Percentiles rank a stretch among this genome's conserved stretches.
Evolutionary conservation across 2,888 invertebrate genomes (phyloP).

Genomic region (Alviniconcha strummeri): DNA sequence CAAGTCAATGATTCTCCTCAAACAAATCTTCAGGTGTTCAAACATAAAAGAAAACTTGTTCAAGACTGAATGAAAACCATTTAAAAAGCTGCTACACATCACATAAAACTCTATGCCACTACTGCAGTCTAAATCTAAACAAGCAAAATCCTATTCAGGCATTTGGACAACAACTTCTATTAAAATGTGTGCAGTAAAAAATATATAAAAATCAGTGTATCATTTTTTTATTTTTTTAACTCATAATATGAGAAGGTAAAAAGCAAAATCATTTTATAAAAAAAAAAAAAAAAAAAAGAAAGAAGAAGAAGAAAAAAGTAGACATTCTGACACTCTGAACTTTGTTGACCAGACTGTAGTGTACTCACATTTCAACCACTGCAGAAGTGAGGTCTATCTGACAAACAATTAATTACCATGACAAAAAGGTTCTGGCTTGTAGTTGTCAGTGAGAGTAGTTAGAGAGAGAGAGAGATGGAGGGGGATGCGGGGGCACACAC

Average conservation of each 20-base stretch:
- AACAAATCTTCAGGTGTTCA: no score
- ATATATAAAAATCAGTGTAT: neutral
- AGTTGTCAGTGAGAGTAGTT: neutral
- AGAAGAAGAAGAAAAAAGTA: neutral
- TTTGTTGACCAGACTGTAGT: neutral
- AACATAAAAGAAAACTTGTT: no score
- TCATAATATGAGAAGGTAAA: neutral
- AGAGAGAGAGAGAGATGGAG: neutral
- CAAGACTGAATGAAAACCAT: no score
- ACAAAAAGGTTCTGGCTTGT: no score
- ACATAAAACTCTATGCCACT: neutral
- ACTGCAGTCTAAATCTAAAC: neutral
- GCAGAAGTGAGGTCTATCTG: no score
- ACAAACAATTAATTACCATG: no score
- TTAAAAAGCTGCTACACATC: no score
- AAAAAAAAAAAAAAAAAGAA: neutral
- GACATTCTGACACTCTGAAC: constrained; percentile 7
- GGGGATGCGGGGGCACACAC: neutral
- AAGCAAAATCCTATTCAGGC: neutral
- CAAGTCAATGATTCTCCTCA: no score
- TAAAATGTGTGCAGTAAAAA: neutral
- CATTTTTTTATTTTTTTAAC: neutral
- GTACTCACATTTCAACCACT: no score
- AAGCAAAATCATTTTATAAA: neutral
- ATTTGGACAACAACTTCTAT: neutral